Evolutionary conservation across 2,797 vertebrate genomes (phyloP).

Genomic region (Novumbra hubbsi): DNA sequence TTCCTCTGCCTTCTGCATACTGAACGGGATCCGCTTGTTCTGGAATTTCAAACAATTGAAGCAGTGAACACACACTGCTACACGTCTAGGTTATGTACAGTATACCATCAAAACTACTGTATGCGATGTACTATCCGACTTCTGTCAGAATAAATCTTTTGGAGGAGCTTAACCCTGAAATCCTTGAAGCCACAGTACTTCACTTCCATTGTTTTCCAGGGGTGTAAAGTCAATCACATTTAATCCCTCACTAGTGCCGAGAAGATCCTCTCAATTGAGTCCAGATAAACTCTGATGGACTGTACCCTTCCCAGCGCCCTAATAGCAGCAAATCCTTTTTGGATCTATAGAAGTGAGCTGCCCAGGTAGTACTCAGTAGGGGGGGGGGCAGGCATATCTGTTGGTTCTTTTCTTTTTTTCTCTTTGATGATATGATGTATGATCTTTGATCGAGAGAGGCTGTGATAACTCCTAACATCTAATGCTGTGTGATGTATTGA

Average conservation of each 20-base stretch:
- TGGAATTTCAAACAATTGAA: background rate
- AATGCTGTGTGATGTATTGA: slow-evolving; percentile 28
- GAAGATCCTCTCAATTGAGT: slow-evolving; percentile 54
- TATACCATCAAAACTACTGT: background rate
- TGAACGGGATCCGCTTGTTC: background rate
- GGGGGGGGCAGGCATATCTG: slow-evolving; percentile 41
- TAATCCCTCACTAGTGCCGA: slow-evolving; percentile 55
- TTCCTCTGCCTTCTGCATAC: background rate
- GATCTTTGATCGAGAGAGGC: slow-evolving; percentile 23
- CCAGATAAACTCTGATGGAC: slow-evolving; percentile 29
- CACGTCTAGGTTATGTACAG: slow-evolving; percentile 26
- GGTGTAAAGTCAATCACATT: slow-evolving; percentile 58
- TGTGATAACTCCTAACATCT: slow-evolving; percentile 4
- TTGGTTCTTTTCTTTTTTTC: slow-evolving; percentile 28
- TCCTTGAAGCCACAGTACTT: slow-evolving; percentile 44
- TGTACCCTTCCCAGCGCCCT: slow-evolving; percentile 34
- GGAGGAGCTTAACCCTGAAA: slow-evolving; percentile 28
- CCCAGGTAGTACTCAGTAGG: slow-evolving; percentile 23
- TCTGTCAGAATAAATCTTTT: slow-evolving; percentile 31
- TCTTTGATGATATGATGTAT: slow-evolving; percentile 27
- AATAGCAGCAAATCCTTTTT: slow-evolving; percentile 36
- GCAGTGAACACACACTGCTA: slow-evolving; percentile 13
- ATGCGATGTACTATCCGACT: slow-evolving; percentile 7
- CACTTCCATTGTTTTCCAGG: slow-evolving; percentile 55
- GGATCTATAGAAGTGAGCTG: slow-evolving; percentile 34